phyloP scores from a whole-genome alignment of 2,113 vertebrate species.

The Coracopsis vasa region DNA sequence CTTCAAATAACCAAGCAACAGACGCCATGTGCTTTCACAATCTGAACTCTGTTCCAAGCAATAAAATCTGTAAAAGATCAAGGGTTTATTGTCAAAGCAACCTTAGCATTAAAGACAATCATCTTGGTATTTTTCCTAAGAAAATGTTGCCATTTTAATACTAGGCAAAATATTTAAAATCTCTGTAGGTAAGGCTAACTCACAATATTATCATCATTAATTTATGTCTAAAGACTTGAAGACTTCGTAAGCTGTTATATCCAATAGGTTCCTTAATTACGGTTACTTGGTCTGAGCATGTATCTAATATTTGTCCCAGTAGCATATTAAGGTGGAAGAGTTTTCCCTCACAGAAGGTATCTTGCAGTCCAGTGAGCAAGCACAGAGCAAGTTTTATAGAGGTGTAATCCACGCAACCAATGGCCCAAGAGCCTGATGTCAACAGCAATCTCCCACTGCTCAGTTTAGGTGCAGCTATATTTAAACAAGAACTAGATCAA shows the following conservation, averaged over 20 bases:
- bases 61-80: background rate
- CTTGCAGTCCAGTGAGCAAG: background rate
- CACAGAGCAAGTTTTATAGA: background rate
- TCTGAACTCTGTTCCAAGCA: background rate
- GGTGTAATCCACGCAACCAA: background rate
- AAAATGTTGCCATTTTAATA: background rate
- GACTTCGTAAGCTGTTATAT: background rate
- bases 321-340: background rate
- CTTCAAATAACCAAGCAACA: background rate
- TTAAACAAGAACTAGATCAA: background rate
- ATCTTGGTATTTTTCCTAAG: background rate
- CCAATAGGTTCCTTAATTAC: background rate
- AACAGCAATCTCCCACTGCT: background rate
- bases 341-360: background rate
- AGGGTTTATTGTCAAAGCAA: background rate
- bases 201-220: background rate
- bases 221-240: background rate
- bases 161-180: background rate
- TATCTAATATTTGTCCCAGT: background rate
- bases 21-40: background rate
- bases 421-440: background rate
- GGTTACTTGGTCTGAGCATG: background rate
- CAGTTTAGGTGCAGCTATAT: background rate
- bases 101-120: background rate
- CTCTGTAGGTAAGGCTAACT: background rate